These are phyloP conservation scores for Cryptus armator DNA, from an alignment of 2,888 invertebrate species.

Conservation along the genomic window DNA sequence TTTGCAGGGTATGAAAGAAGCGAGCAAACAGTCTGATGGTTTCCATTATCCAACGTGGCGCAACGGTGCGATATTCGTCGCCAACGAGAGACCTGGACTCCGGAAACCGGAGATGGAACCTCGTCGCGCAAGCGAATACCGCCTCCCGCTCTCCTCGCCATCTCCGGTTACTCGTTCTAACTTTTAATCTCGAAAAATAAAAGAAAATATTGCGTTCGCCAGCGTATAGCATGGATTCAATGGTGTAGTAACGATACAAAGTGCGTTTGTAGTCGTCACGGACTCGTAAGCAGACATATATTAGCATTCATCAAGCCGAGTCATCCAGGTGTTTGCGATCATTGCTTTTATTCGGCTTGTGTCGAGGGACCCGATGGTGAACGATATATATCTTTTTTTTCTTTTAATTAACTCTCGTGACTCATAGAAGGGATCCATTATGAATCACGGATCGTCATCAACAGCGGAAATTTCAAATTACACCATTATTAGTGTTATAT, in stretches of 20 bases:
- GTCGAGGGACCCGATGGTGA: too few species aligned
- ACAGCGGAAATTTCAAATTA: too few species aligned
- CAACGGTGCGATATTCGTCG: slow-evolving; percentile 8
- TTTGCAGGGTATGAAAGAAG: slow-evolving; percentile 6
- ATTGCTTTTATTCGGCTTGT: too few species aligned
- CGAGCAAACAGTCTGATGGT: slow-evolving; percentile 29
- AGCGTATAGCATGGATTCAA: too few species aligned
- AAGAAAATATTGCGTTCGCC: not conserved
- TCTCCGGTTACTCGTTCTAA: slow-evolving; percentile 63
- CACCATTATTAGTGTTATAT: too few species aligned
- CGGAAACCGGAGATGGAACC: slow-evolving; percentile 68
- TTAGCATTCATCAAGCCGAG: slow-evolving; percentile 42
- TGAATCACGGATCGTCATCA: too few species aligned
- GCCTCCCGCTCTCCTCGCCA: slow-evolving; percentile 51
- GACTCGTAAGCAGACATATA: slow-evolving; percentile 42
- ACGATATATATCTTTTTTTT: too few species aligned
- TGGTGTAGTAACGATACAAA: too few species aligned
- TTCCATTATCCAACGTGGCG: slow-evolving; percentile 29
- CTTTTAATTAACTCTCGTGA: too few species aligned
- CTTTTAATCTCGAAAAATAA: slow-evolving; percentile 57
- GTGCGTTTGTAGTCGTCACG: slow-evolving; percentile 8
- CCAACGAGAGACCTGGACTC: slow-evolving; percentile 14
- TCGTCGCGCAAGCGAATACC: slow-evolving; percentile 46
- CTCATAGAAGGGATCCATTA: too few species aligned
- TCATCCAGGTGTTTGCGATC: slow-evolving; percentile 17